Percentiles rank a stretch among this genome's conserved stretches.
These are phyloP conservation scores for Tonatia bakeri DNA, from an alignment of 2,113 vertebrate genomes.

Conservation along the genomic window DNA sequence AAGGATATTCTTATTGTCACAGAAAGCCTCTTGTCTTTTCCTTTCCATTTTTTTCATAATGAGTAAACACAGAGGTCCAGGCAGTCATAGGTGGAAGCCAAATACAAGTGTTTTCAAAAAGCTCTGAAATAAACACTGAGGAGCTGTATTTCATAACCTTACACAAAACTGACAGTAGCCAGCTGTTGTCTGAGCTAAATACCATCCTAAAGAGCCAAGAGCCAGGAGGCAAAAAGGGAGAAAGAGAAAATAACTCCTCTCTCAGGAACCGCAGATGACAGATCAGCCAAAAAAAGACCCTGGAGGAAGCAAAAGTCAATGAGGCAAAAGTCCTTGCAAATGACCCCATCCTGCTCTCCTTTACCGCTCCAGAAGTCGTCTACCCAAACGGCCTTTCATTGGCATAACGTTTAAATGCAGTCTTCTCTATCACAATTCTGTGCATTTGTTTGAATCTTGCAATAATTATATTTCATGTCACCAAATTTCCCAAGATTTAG, in stretches of 20 bases:
- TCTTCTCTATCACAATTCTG: neutral
- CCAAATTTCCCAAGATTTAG: neutral
- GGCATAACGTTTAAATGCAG: neutral
- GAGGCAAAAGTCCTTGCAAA: conserved; percentile 71
- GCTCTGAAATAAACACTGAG: conserved; percentile 58
- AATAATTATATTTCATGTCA: neutral
- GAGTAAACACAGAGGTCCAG: conserved; percentile 52
- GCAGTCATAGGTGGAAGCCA: conserved; percentile 46
- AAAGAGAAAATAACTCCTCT: conserved; percentile 68
- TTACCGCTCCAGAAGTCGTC: neutral
- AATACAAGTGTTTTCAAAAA: conserved; percentile 51
- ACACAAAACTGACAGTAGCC: conserved; percentile 69
- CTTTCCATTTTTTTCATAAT: conserved; percentile 9
- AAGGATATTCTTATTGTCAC: neutral
- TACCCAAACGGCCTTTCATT: neutral
- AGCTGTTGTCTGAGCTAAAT: conserved; percentile 72
- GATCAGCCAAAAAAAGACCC: conserved; percentile 65
- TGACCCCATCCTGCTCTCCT: conserved; percentile 47
- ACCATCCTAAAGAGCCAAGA: conserved; percentile 51
- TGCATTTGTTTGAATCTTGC: neutral
- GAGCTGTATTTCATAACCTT: conserved; percentile 58
- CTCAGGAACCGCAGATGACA: conserved; percentile 64
- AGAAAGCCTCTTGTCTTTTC: conserved; percentile 16
- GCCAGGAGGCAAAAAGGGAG: conserved; percentile 53
- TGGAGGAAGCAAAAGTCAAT: conserved; percentile 66